phyloP scores from a whole-genome alignment of 2,888 invertebrate species.

The Omphaloscelis lunosa region DNA sequence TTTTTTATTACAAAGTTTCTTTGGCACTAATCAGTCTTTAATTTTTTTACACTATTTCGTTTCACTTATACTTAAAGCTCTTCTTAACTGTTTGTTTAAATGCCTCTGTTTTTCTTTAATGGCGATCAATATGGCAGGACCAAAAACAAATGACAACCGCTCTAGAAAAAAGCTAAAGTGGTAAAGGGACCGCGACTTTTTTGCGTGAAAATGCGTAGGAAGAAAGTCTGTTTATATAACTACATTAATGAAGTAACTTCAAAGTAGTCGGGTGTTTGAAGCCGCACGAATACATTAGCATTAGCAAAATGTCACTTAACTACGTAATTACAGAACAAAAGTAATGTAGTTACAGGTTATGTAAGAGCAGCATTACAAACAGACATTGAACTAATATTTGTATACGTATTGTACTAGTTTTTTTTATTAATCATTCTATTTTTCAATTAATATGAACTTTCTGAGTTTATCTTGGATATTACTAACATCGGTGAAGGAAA shows the following conservation, averaged over 20 bases:
- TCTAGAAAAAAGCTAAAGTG: neutral
- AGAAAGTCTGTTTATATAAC: neutral
- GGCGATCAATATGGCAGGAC: neutral
- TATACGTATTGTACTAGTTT: too few species aligned
- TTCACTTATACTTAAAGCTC: constrained; percentile 23
- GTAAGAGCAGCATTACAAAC: neutral
- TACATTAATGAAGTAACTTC: neutral
- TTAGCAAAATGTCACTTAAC: neutral
- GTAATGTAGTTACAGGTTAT: neutral
- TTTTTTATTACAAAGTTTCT: constrained; percentile 41
- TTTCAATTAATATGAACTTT: too few species aligned
- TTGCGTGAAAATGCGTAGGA: neutral
- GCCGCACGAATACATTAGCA: neutral
- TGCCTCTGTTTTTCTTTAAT: neutral
- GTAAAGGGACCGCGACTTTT: neutral
- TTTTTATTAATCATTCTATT: too few species aligned
- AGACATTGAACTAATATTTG: neutral
- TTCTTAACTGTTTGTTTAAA: too few species aligned
- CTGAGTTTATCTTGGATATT: too few species aligned
- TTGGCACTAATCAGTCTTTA: constrained; percentile 66
- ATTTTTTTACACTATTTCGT: constrained; percentile 24
- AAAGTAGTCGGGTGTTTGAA: neutral
- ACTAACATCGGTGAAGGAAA: too few species aligned
- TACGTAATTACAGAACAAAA: neutral
- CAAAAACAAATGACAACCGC: constrained; percentile 29